Evolutionary conservation across 2,797 vertebrate species (phyloP), one percentile per base, ranked within the genome.

Genomic region (Hydrolagus colliei): DNA sequence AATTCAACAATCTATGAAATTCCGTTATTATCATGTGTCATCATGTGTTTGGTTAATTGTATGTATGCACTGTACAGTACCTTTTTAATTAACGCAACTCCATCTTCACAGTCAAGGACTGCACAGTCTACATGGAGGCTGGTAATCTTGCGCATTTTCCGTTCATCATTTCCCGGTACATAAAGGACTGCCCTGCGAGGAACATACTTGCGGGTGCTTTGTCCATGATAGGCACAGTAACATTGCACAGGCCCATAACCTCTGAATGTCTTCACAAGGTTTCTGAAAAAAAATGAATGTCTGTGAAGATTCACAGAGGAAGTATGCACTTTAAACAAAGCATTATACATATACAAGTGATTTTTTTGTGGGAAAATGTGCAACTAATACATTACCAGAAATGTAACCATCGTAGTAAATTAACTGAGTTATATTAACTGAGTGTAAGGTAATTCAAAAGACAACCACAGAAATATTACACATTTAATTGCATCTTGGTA

Each of bases 61-160:
- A 73, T 77, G 71, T 86, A 13, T 7, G 87, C 86, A 86, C 79
- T 62, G 35, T 61, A 82, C 73, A 72, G 89, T 94, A 98, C 97
- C 96, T 99, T 99, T 91, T 95, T 97, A 91, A 93, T 98, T 87
- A 96, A 92, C 88, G 97, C 98, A 87, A 99, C 98, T 0, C 98
- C 98, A 76, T 99, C 98, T 91, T 99, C 98, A 85, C 97, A 99
- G 92, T 99, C 98, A n/a, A 99, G 90, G 86, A 99, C 97, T 0
- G 96, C 97, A 63, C 98, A 99, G 89, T 98, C 98, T 18, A 98
- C 96, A 8, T 94, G 92, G 86, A 99, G 93, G 4, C 94, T 93
- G 0, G 95, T 90, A 72, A 99, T 95, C 92, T 99, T 99, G 89
- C 90, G 89, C 89, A 98, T 94, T 92, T 99, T 99, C 88, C 96